phyloP scores from a whole-genome alignment of 2,797 vertebrate genomes.

The Sebastes cheni region DNA sequence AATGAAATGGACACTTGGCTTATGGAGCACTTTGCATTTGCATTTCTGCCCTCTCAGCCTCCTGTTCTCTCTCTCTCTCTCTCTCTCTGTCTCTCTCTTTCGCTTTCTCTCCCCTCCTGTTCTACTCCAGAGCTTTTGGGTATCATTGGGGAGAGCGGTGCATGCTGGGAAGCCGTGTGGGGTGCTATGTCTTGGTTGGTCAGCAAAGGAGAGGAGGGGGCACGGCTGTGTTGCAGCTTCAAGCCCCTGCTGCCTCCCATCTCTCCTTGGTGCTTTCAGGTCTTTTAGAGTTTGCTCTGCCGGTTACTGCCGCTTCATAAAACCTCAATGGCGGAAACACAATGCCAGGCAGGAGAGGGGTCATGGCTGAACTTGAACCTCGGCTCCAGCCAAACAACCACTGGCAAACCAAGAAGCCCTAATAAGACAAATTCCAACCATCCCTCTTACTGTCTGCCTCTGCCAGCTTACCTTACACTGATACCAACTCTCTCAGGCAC shows the following conservation, averaged over 20 bases:
- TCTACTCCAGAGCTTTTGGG: conserved; percentile 55
- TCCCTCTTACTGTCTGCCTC: conserved; percentile 15
- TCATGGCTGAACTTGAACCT: conserved; percentile 81
- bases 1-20: conserved; percentile 70
- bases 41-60: conserved; percentile 69
- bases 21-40: conserved; percentile 65
- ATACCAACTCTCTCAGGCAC: neutral
- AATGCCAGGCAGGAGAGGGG: conserved; percentile 71
- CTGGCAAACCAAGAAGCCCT: conserved; percentile 45
- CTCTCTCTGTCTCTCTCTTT: neutral
- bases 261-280: conserved; percentile 70
- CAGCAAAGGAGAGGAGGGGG: conserved; percentile 48
- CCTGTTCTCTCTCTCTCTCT: conserved; percentile 12
- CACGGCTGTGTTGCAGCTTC: conserved; percentile 43
- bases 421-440: conserved; percentile 40
- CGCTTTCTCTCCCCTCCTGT: conserved; percentile 5
- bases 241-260: conserved; percentile 71
- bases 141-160: conserved; percentile 55
- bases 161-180: conserved; percentile 68
- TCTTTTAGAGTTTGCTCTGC: conserved; percentile 73
- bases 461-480: conserved; percentile 22
- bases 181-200: conserved; percentile 56
- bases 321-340: conserved; percentile 77
- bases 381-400: conserved; percentile 61
- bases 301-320: conserved; percentile 83